Evolutionary conservation across 2,888 invertebrate genomes (phyloP).

Genomic region (Drosophila longiperda): DNA sequence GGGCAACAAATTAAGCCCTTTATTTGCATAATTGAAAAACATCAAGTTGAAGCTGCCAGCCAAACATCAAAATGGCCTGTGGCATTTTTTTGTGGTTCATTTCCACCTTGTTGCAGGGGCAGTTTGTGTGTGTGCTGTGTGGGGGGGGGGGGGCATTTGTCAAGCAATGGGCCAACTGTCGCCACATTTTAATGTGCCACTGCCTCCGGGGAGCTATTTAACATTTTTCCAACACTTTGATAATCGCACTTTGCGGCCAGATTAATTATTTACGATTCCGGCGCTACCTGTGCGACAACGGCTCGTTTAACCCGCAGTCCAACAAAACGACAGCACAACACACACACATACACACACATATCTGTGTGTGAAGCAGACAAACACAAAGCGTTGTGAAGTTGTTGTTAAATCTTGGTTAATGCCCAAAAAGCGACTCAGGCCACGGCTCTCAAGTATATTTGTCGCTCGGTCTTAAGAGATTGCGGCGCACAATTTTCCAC

Average conservation of each 20-base stretch:
- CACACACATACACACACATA: slow-evolving; percentile 17
- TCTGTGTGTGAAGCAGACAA: slow-evolving; percentile 6
- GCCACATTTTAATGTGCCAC: slow-evolving; percentile 71
- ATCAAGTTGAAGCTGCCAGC: slow-evolving; percentile 68
- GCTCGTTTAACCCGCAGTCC: slow-evolving; percentile 66
- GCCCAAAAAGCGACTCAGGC: slow-evolving; percentile 63
- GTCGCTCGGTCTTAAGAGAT: slow-evolving; percentile 79
- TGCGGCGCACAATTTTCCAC: slow-evolving; percentile 74
- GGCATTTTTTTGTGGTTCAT: slow-evolving; percentile 20
- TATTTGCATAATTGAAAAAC: slow-evolving; percentile 83
- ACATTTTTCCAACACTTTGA: slow-evolving; percentile 80
- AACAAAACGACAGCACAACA: slow-evolving; percentile 40
- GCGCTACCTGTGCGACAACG: slow-evolving; percentile 55
- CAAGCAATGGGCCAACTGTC: slow-evolving; percentile 53
- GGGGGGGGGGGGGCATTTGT: slow-evolving; percentile 13
- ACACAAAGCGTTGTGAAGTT: slow-evolving; percentile 58
- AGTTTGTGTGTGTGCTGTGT: not conserved
- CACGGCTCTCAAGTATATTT: slow-evolving; percentile 70
- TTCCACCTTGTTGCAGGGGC: slow-evolving; percentile 32
- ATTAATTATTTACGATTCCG: slow-evolving; percentile 79
- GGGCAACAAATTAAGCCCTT: slow-evolving; percentile 79
- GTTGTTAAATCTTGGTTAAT: slow-evolving; percentile 75
- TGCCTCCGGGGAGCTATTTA: slow-evolving; percentile 75
- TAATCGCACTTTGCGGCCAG: slow-evolving; percentile 79
- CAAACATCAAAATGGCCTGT: slow-evolving; percentile 67